A percentile compares a stretch with the other conserved stretches of the same genome.
Conservation (phyloP, 1,140 invertebrate genomes). For the Dolichoris vasculosae region DNA sequence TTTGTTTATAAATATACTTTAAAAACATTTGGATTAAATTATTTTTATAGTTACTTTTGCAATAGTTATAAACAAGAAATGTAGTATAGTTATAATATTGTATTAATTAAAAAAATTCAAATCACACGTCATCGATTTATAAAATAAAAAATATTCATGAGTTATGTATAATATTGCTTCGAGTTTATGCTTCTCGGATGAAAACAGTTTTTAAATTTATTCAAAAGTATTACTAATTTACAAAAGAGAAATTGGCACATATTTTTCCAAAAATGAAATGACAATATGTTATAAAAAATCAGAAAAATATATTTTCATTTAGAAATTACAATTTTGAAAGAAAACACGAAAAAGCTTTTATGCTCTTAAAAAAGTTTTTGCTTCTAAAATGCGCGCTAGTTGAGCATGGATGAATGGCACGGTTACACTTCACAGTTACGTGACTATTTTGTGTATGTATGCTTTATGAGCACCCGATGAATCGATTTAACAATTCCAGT, state of each 20-base stretch:
- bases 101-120: too few species aligned
- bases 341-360: slow-evolving; percentile 23
- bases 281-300: not conserved
- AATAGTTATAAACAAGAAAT: too few species aligned
- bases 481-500: slow-evolving; percentile 39
- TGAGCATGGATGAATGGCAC: slow-evolving; percentile 13
- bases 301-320: not conserved
- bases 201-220: not conserved
- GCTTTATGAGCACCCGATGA: slow-evolving; percentile 1
- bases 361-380: slow-evolving; percentile 5
- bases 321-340: not conserved
- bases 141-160: too few species aligned
- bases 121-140: too few species aligned
- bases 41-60: too few species aligned
- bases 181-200: too few species aligned
- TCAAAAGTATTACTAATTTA: not conserved
- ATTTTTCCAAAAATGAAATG: not conserved
- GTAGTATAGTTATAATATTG: too few species aligned
- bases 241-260: not conserved
- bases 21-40: too few species aligned
- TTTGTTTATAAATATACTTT: too few species aligned
- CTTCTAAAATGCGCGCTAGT: not conserved
- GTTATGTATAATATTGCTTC: too few species aligned
- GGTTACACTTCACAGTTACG: slow-evolving; percentile 13
- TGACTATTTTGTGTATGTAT: slow-evolving; percentile 23